Base-by-base conservation (phyloP, 2,888 invertebrate species). In the Melanostoma mellinum region DNA sequence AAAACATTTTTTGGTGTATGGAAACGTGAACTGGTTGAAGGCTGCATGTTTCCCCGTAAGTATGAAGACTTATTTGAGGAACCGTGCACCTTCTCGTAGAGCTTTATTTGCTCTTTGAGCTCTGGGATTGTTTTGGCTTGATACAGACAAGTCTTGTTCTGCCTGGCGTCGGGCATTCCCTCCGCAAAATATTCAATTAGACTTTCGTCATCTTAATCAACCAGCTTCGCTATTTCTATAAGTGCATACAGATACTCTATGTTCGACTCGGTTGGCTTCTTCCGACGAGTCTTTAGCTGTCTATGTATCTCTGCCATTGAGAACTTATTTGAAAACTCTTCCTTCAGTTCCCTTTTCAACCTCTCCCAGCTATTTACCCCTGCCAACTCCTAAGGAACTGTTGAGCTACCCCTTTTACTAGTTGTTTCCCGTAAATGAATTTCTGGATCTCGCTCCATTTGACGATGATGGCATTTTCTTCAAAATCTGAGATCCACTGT, bases 161-260 rank as follows among this genome's bases (percentile, higher is more conserved):
- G 68, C n/a, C 68, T 50, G 1, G 75, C 58, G 36, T 78, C 75
- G 0, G 68, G 79, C 6, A 77, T 74, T 9, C 79, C 76, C 30
- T 81, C 81, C 10, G 74, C 30, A 42, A 85, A 85, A 72, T 82
- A 85, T 20, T 82, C 78, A 6, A 82, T 48, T 1, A 85, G n/a
- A 35, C 79, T 82, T 35, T 61, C 42, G 0, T 79, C 80, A 52
- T 85, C 84, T 3, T 80, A 32, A 8, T 42, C 10, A 6, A 68
- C 46, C 2, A 73, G 32, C 2, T 68, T 74, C 20, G 69, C 77
- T 2, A 72, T 53, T 20, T 72, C 72, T 1, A 72, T 53, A 10
- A 72, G 35, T 1, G 52, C 20, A 6, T 72, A 72, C 5, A 61
- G 52, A 38, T 72, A 72, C 33, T 61, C 72, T 3, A 40, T 20